Conservation (phyloP, 2,797 vertebrate species). For the Spheniscus humboldti region DNA sequence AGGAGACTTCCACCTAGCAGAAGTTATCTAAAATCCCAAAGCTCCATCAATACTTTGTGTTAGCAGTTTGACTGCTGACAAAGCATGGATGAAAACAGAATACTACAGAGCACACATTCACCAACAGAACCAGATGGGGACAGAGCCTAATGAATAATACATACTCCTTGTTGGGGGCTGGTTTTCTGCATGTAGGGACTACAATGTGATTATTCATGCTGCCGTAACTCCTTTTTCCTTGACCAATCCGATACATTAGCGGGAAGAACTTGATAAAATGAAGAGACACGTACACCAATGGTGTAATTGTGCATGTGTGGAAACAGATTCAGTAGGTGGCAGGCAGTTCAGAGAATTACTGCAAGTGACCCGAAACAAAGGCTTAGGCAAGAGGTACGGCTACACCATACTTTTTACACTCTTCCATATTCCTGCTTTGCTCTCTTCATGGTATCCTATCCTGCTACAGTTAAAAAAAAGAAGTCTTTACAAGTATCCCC, state of each 20-base stretch:
- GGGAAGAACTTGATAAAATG: neutral
- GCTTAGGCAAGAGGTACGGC: neutral
- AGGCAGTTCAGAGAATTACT: neutral
- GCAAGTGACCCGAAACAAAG: neutral
- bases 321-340: neutral
- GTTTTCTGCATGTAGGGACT: neutral
- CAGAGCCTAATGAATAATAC: neutral
- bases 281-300: neutral
- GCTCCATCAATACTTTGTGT: neutral
- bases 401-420: neutral
- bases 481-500: neutral
- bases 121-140: neutral
- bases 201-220: conserved; percentile 1
- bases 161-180: neutral
- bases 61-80: neutral
- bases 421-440: neutral
- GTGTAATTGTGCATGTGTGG: neutral
- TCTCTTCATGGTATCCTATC: neutral
- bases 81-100: neutral
- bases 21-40: neutral
- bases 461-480: neutral
- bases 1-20: neutral
- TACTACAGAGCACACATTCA: neutral
- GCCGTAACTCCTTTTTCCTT: neutral
- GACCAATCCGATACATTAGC: neutral